A percentile compares a stretch with the other conserved stretches of the same genome.
Evolutionary conservation across 1,140 invertebrate species (phyloP).

Genomic region (Aphaenogaster floridana): DNA sequence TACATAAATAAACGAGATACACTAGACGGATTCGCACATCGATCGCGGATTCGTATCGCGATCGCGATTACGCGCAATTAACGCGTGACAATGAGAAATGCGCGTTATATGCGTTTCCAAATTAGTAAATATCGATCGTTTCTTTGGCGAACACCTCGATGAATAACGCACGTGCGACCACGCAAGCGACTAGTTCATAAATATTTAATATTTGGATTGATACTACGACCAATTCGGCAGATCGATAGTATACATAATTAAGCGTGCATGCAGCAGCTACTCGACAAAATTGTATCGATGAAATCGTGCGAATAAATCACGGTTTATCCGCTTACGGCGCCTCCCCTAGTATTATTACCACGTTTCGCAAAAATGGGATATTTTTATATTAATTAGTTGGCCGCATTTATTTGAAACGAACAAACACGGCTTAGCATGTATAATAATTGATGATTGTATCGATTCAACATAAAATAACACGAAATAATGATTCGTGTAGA

Average conservation of each 20-base stretch:
- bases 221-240: slow-evolving; percentile 48
- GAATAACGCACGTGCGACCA: slow-evolving; percentile 26
- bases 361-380: slow-evolving; percentile 36
- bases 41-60: slow-evolving; percentile 32
- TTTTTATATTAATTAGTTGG: slow-evolving; percentile 52
- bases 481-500: not conserved
- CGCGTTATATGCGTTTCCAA: slow-evolving; percentile 37
- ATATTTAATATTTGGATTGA: slow-evolving; percentile 64
- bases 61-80: slow-evolving; percentile 61
- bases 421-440: not conserved
- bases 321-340: slow-evolving; percentile 52
- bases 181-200: slow-evolving; percentile 56
- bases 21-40: slow-evolving; percentile 9
- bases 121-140: slow-evolving; percentile 61
- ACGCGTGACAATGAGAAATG: slow-evolving; percentile 61
- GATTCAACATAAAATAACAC: not conserved
- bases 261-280: slow-evolving; percentile 22
- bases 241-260: slow-evolving; percentile 63
- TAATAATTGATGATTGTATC: slow-evolving; percentile 9
- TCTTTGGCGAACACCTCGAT: slow-evolving; percentile 21
- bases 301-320: slow-evolving; percentile 58
- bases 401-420: slow-evolving; percentile 36
- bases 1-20: slow-evolving; percentile 54
- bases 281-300: slow-evolving; percentile 59
- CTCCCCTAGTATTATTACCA: slow-evolving; percentile 5